A percentile compares a stretch with the other conserved stretches of the same genome.
Conservation (phyloP, 1,140 invertebrate genomes). For the Micrasema longulum region DNA sequence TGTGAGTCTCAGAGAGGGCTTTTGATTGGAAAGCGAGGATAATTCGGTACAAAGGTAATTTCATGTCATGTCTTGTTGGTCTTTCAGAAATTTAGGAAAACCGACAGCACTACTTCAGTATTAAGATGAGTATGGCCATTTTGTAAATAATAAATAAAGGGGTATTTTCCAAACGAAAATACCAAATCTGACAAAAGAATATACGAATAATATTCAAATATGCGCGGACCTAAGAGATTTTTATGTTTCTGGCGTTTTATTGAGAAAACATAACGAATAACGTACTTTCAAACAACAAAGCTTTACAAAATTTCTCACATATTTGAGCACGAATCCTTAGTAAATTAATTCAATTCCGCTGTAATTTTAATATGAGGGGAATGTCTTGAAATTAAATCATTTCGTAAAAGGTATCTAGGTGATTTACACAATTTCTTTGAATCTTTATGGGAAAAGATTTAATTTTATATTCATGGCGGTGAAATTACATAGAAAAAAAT, state of each 20-base stretch:
- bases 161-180: conserved; percentile 3
- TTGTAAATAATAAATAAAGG: conserved; percentile 30
- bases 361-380: background rate
- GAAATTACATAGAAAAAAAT: conserved; percentile 24
- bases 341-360: background rate
- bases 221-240: background rate
- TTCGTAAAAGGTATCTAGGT: background rate
- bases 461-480: background rate
- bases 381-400: conserved; percentile 10
- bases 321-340: background rate
- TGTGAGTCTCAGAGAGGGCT: conserved; percentile 45
- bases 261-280: background rate
- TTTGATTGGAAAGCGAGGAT: conserved; percentile 50
- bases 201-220: background rate
- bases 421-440: conserved; percentile 15
- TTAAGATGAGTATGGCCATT: conserved; percentile 16
- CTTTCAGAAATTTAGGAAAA: conserved; percentile 26
- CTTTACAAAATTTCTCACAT: background rate
- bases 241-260: conserved; percentile 6
- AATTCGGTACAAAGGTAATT: conserved; percentile 52
- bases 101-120: conserved; percentile 15
- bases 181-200: conserved; percentile 10
- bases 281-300: conserved; percentile 5
- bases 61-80: conserved; percentile 40
- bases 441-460: background rate